Percentiles rank a stretch among this genome's conserved stretches.
phyloP scores from a whole-genome alignment of 2,113 vertebrate species.

The Ariopsis seemanni region DNA sequence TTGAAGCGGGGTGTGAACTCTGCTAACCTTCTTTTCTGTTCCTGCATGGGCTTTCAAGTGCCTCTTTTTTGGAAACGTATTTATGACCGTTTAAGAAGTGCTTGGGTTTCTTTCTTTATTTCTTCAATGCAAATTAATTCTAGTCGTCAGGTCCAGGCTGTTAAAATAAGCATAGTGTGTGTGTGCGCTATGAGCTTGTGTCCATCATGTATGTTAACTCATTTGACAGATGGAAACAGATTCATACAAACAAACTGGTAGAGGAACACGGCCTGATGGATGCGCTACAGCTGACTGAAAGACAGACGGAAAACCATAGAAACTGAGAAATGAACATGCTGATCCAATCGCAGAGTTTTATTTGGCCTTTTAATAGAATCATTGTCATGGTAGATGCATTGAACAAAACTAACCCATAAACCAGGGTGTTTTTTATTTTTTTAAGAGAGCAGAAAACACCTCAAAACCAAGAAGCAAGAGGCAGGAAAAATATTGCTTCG shows the following conservation, averaged over 20 bases:
- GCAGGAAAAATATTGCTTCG: background rate
- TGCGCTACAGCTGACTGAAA: background rate
- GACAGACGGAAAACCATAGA: background rate
- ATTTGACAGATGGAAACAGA: slow-evolving; percentile 23
- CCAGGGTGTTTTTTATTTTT: background rate
- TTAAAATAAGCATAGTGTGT: slow-evolving; percentile 26
- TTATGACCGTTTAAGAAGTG: slow-evolving; percentile 41
- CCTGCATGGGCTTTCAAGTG: slow-evolving; percentile 27
- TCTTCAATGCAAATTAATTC: slow-evolving; percentile 37
- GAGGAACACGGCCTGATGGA: background rate
- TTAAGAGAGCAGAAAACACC: background rate
- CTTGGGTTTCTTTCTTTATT: background rate
- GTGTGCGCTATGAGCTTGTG: slow-evolving; percentile 34
- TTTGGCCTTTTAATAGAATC: background rate
- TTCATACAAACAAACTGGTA: slow-evolving; percentile 26
- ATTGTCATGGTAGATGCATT: background rate
- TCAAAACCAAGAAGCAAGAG: background rate
- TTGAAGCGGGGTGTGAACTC: slow-evolving; percentile 22
- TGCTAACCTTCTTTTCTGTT: slow-evolving; percentile 18
- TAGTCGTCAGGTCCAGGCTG: background rate
- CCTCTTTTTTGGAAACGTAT: slow-evolving; percentile 20
- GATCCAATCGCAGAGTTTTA: background rate
- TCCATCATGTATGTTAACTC: slow-evolving; percentile 39
- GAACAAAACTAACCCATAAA: background rate
- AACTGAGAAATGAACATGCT: background rate